These are phyloP conservation scores for Pardosa pseudoannulata DNA, from an alignment of 2,888 invertebrate genomes.

Conservation along the genomic window DNA sequence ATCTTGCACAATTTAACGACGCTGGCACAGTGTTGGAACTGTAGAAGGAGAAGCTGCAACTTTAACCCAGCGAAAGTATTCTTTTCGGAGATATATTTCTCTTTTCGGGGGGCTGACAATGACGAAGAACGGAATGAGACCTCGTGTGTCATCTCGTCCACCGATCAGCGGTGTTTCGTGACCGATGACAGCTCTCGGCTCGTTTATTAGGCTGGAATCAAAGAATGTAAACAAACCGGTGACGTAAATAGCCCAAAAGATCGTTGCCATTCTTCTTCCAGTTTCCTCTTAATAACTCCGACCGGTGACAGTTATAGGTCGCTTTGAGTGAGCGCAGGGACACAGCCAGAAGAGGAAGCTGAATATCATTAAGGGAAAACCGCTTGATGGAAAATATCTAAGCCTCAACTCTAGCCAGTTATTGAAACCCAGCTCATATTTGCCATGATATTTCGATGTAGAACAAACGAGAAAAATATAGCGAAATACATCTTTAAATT, in stretches of 20 bases:
- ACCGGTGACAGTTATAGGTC: neutral
- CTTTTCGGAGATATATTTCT: too few species aligned
- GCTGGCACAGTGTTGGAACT: too few species aligned
- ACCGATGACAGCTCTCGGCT: conserved; percentile 55
- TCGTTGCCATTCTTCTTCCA: neutral
- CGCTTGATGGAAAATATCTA: too few species aligned
- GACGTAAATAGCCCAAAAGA: conserved; percentile 52
- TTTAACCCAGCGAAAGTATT: neutral
- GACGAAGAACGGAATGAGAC: conserved; percentile 55
- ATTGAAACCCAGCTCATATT: too few species aligned
- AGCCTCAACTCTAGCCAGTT: too few species aligned
- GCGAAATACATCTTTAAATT: too few species aligned
- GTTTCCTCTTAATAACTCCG: neutral
- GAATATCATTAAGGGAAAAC: too few species aligned
- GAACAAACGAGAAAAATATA: too few species aligned
- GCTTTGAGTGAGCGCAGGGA: too few species aligned
- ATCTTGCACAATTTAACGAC: neutral
- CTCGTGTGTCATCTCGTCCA: conserved; percentile 47
- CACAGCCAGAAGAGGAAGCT: too few species aligned
- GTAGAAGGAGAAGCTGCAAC: too few species aligned
- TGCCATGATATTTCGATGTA: too few species aligned
- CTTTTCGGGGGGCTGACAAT: conserved; percentile 32
- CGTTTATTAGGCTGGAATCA: conserved; percentile 57
- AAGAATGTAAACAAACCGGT: conserved; percentile 50
- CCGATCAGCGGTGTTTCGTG: conserved; percentile 50